Evolutionary conservation across 2,888 invertebrate genomes (phyloP), one percentile per base, ranked within the genome.

Genomic region (Calliopum simillimum): DNA sequence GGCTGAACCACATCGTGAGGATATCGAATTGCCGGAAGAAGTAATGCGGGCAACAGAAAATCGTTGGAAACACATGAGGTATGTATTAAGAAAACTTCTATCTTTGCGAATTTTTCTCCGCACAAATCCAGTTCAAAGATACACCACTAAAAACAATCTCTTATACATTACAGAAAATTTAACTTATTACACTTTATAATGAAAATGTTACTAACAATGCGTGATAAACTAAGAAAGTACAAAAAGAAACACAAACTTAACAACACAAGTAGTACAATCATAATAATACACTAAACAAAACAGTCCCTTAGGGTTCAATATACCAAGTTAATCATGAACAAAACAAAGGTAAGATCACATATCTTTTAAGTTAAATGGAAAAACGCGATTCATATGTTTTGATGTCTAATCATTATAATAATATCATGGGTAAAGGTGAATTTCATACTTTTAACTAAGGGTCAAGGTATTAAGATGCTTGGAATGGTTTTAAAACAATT

Each of bases 61-160:
- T n/a, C 77, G 74, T 55, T 81, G 79, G 78, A 87, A 77, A 84
- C 87, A 81, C 86, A 88, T 86, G 85, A 86, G 81, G 89, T 89
- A 78, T 88, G 87, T 78, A 58, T 4, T 71, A 53, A 21, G 51
- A 59, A 44, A n/a, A n/a, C n/a, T n/a, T n/a, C n/a, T n/a, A n/a
- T n/a, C n/a, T n/a, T n/a, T n/a, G 65, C 68, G 23, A 14, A 19
- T 55, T 55, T 2, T 12, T 59, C 44, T 58, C 47, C 19, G 16
- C 63, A n/a, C 58, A 61, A 55, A 51, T 65, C 58, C 68, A 72
- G 21, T 58, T 70, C 41, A 41, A 4, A 43, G 3, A 53, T 3
- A 21, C 55, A 43, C 11, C 41, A 25, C n/a, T n/a, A n/a, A 59
- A 58, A 58, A 67, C 19, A 56, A 49, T 13, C 33, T 49, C 19